Evolutionary conservation across 2,888 invertebrate genomes (phyloP).

Genomic region (Camponotus fellah): DNA sequence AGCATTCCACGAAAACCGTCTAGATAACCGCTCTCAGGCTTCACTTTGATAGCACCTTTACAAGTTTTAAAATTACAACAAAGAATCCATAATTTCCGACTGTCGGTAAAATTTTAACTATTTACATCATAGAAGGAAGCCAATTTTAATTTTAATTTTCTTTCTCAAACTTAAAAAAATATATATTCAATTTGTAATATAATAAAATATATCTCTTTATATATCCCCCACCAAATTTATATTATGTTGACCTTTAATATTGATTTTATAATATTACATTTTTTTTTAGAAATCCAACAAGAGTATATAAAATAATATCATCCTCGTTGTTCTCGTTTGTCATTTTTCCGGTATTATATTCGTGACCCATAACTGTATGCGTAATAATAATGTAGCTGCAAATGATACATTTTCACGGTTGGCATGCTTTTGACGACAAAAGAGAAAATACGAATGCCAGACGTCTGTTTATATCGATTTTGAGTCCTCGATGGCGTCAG

Average conservation of each 20-base stretch:
- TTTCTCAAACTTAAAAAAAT: background rate
- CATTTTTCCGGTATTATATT: conserved; percentile 20
- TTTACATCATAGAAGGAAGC: background rate
- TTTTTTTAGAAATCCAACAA: conserved; percentile 15
- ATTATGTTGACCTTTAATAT: background rate
- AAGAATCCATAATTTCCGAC: conserved; percentile 4
- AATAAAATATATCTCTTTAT: background rate
- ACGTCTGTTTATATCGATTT: conserved; percentile 39
- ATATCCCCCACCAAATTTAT: background rate
- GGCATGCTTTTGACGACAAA: conserved; percentile 5
- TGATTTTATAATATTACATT: background rate
- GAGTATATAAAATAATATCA: background rate
- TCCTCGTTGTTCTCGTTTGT: background rate
- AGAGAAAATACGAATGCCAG: conserved; percentile 6
- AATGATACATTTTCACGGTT: conserved; percentile 46
- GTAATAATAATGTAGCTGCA: conserved; percentile 18
- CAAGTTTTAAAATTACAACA: background rate
- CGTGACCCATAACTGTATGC: conserved; percentile 2
- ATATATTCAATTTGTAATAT: background rate
- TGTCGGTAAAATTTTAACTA: background rate
- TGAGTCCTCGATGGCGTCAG: conserved; percentile 38
- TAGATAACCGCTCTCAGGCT: background rate
- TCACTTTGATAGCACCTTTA: background rate
- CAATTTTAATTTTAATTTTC: background rate
- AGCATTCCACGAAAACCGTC: background rate